These are phyloP conservation scores for Falco columbarius DNA, from an alignment of 2,797 vertebrate species.

Conservation along the genomic window DNA sequence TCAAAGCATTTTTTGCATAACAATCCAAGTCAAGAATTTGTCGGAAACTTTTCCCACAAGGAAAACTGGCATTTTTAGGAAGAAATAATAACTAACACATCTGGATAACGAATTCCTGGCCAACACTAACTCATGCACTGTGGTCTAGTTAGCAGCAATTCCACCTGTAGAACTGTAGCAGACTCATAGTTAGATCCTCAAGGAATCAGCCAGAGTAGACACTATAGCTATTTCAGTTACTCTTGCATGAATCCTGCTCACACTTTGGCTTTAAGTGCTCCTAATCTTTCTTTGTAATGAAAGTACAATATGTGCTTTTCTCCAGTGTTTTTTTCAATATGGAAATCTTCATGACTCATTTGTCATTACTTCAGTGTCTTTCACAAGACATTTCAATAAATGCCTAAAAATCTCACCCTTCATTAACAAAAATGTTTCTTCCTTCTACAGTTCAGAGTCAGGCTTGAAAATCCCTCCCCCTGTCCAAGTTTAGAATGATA, in stretches of 20 bases:
- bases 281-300: not conserved
- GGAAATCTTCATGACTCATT: slow-evolving; percentile 1
- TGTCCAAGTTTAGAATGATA: not conserved
- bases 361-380: not conserved
- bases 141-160: not conserved
- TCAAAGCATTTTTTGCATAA: not conserved
- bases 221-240: not conserved
- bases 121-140: not conserved
- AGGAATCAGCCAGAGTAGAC: not conserved
- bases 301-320: not conserved
- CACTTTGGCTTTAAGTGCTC: not conserved
- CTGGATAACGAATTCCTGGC: not conserved
- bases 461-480: not conserved
- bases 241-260: not conserved
- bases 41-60: not conserved
- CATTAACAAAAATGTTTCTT: not conserved
- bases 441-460: not conserved
- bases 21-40: not conserved
- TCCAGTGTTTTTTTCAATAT: not conserved
- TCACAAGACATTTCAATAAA: not conserved
- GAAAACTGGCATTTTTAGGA: slow-evolving; percentile 7
- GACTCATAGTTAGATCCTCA: not conserved
- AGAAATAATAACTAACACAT: not conserved
- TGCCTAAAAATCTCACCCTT: not conserved
- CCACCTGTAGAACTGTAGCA: not conserved